These are phyloP conservation scores for Rhagologus leucostigma DNA, from an alignment of 2,113 vertebrate species.

Conservation along the genomic window DNA sequence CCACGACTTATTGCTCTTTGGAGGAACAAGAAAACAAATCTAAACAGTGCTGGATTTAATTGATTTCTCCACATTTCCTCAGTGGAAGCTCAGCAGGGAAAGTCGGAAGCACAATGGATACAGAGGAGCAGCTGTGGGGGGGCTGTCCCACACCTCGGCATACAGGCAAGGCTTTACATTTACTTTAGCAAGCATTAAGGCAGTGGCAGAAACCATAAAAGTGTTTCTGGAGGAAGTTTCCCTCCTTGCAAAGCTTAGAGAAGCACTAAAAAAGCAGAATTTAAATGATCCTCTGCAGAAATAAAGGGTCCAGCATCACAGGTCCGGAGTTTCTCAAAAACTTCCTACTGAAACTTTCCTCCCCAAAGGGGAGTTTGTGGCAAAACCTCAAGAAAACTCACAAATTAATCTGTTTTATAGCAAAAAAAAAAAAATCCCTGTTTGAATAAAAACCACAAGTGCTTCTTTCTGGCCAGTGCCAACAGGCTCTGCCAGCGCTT, in stretches of 20 bases:
- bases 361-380: background rate
- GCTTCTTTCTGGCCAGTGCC: background rate
- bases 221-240: background rate
- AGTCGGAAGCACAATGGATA: background rate
- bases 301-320: background rate
- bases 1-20: fast-evolving
- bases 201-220: background rate
- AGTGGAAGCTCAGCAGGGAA: background rate
- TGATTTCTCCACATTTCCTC: background rate
- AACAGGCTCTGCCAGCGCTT: background rate
- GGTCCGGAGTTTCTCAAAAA: background rate
- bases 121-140: fast-evolving
- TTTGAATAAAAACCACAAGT: background rate
- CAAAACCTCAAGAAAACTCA: background rate
- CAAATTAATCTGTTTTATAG: background rate
- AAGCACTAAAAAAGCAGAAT: background rate
- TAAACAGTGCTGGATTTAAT: background rate
- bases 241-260: background rate
- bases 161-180: background rate
- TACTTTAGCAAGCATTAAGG: background rate
- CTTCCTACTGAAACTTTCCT: background rate
- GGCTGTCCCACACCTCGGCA: background rate
- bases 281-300: background rate
- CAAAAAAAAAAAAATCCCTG: fast-evolving
- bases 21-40: background rate